Base-by-base conservation (phyloP, 92 coral and sea anemone genomes). In the Parazoanthus atlanticus region DNA sequence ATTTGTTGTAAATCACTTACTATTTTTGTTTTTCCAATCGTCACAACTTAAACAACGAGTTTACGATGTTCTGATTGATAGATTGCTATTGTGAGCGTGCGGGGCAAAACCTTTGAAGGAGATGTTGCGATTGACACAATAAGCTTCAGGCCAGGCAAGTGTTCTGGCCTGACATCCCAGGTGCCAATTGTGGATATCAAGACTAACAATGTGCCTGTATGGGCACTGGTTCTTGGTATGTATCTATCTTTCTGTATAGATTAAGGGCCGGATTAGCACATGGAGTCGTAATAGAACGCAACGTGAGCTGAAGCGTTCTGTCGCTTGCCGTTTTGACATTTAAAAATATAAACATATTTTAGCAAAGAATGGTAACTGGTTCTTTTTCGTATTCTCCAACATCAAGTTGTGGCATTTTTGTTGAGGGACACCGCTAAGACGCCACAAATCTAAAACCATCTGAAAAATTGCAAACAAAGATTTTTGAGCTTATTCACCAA, bases 101-200 rank as follows among this genome's bases (percentile, higher is more conserved):
- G 96, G 21, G 98, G 98, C 29, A 78, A 86, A 26, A 88, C 90
- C 21, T 96, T 87, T 81, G 90, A 80, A 81, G 92, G 98, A 3
- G 98, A 96, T 86, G 90, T 94, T 16, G 98, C 98, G 19, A 79
- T 96, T 33, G 98, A 96, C 81, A 92, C 94, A 11, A 91, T 94
- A 29, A 76, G 79, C 15, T 74, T 94, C 78, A 88, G 58, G 3
- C 86, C 93, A 41, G 93, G 93, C 76, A 91, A 86, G 19, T 94
- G 98, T 65, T 38, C 33, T 10, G 56, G 86, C 56, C 76, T 15
- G 23, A 17, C n/a, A 2, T 38, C 56, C 52, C 58, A 82, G 38
- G 78, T 52, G 86, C 84, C 36, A 82, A 69, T 19, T 64, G 89
- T 71, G 82, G 74, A 8, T 17, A 3, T 9, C 49, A 82, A 26